Evolutionary conservation across 2,888 invertebrate species (phyloP).

Genomic region (Campoplex capitator): DNA sequence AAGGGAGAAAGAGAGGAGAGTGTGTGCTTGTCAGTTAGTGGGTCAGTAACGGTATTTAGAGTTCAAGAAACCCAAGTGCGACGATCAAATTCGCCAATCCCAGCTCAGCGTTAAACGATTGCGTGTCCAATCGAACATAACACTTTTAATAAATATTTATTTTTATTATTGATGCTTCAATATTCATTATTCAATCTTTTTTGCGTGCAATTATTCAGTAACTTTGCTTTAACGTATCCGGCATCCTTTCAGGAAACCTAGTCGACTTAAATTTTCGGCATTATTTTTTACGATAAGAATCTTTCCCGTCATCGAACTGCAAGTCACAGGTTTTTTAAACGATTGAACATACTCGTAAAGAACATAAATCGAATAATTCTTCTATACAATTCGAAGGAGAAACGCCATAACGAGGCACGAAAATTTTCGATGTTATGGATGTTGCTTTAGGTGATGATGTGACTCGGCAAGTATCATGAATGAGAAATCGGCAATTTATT

Average conservation of each 20-base stretch:
- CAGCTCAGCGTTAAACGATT: constrained; percentile 21
- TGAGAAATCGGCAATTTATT: background rate
- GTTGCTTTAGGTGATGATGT: background rate
- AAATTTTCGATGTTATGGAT: background rate
- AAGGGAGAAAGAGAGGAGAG: constrained; percentile 44
- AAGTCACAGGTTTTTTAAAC: background rate
- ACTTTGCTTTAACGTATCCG: background rate
- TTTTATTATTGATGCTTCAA: background rate
- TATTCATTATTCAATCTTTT: background rate
- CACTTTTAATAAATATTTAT: background rate
- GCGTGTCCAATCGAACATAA: constrained; percentile 2
- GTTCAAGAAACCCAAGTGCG: constrained; percentile 82
- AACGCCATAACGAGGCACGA: background rate
- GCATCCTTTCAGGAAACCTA: background rate
- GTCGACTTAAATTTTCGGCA: constrained; percentile 4
- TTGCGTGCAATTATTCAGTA: background rate
- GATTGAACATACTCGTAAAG: background rate
- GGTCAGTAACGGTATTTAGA: constrained; percentile 83
- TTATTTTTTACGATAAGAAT: background rate
- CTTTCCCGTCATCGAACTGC: background rate
- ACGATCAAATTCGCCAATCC: constrained; percentile 74
- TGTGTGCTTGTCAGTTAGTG: constrained; percentile 81
- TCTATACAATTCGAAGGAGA: background rate
- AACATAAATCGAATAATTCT: background rate
- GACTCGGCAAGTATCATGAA: no score